phyloP scores from a whole-genome alignment of 1,140 invertebrate species.

The Drosophila kohkoa region DNA sequence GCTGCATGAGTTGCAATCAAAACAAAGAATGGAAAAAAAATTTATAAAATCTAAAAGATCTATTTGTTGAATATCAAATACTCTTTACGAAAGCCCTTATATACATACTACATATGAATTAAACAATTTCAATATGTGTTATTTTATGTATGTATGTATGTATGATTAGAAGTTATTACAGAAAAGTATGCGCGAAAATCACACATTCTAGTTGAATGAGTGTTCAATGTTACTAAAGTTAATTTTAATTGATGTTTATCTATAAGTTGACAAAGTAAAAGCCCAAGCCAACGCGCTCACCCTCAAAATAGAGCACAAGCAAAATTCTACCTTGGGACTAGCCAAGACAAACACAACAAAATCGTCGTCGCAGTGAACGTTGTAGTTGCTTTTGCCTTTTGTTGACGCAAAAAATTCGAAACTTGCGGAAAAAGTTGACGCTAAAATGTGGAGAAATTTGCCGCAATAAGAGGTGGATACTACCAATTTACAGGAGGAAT shows the following conservation, averaged over 20 bases:
- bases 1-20: slow-evolving; percentile 75
- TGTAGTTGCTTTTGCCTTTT: slow-evolving; percentile 73
- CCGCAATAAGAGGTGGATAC: slow-evolving; percentile 67
- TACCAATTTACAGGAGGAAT: slow-evolving; percentile 24
- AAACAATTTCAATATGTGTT: too few relatives aligned
- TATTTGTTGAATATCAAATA: slow-evolving; percentile 35
- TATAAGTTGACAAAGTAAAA: too few relatives aligned
- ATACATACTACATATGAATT: too few relatives aligned
- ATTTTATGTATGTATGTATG: too few relatives aligned
- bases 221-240: too few relatives aligned
- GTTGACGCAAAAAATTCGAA: slow-evolving; percentile 75
- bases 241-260: too few relatives aligned
- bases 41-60: neutral
- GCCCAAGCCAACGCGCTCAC: slow-evolving; percentile 18
- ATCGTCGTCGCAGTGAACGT: slow-evolving; percentile 39
- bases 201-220: too few relatives aligned
- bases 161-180: too few relatives aligned
- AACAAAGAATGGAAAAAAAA: slow-evolving; percentile 53
- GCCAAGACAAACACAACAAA: slow-evolving; percentile 76
- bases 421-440: slow-evolving; percentile 80
- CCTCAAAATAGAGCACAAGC: neutral
- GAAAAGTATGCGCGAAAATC: too few relatives aligned
- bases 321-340: slow-evolving; percentile 61
- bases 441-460: slow-evolving; percentile 81
- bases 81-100: slow-evolving; percentile 21